Conservation (phyloP, 2,888 invertebrate genomes). For the Caenorhabditis sp. region DNA sequence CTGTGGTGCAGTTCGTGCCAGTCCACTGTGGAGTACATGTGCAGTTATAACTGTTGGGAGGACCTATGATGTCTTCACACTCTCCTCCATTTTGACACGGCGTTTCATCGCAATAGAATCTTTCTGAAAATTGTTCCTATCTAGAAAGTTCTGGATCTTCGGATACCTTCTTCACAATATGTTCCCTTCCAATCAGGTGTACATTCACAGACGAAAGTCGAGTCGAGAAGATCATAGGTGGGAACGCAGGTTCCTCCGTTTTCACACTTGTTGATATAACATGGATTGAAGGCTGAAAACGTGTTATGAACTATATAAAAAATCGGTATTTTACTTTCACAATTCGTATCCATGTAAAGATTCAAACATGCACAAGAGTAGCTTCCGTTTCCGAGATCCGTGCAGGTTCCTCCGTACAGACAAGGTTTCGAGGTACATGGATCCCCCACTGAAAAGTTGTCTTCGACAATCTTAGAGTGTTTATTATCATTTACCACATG, state of each 20-base stretch:
- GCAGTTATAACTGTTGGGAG: slow-evolving; percentile 62
- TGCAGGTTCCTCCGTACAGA: slow-evolving; percentile 63
- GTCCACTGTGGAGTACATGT: slow-evolving; percentile 62
- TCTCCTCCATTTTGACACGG: slow-evolving; percentile 64
- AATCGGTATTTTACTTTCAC: slow-evolving; percentile 37
- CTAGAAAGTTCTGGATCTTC: not conserved
- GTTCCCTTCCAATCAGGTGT: slow-evolving; percentile 43
- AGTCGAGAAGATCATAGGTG: slow-evolving; percentile 46
- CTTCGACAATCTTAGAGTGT: not conserved
- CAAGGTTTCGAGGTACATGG: slow-evolving; percentile 55
- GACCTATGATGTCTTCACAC: slow-evolving; percentile 60
- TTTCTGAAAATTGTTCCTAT: slow-evolving; percentile 9
- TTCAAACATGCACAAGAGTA: slow-evolving; percentile 57
- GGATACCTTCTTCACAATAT: slow-evolving; percentile 47
- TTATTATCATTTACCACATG: slow-evolving; percentile 37
- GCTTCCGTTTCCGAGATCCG: slow-evolving; percentile 52
- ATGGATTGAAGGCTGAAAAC: slow-evolving; percentile 60
- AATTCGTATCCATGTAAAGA: slow-evolving; percentile 51
- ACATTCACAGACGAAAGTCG: slow-evolving; percentile 58
- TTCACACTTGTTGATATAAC: slow-evolving; percentile 52
- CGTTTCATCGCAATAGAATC: slow-evolving; percentile 43
- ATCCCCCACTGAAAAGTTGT: slow-evolving; percentile 49
- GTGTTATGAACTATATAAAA: no score
- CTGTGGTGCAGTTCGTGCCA: slow-evolving; percentile 46
- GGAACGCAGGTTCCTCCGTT: slow-evolving; percentile 63